Percentiles rank a stretch among this genome's conserved stretches.
Evolutionary conservation across 2,113 vertebrate genomes (phyloP).

Genomic region (Periophthalmodon schlosseri): DNA sequence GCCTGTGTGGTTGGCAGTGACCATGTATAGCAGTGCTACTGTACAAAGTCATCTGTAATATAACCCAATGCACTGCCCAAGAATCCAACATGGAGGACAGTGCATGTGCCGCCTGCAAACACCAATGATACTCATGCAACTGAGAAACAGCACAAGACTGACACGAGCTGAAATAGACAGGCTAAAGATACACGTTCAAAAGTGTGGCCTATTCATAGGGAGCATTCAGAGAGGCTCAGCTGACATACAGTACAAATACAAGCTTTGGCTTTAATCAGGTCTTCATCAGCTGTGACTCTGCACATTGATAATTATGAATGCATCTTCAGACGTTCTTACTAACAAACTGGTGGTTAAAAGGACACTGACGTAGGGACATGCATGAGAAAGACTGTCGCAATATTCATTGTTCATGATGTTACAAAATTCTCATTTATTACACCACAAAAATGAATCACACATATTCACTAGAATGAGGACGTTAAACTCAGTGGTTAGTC

Average conservation of each 20-base stretch:
- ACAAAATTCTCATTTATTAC: background rate
- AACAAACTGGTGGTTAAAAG: background rate
- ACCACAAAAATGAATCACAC: background rate
- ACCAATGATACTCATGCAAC: background rate
- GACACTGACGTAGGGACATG: no score
- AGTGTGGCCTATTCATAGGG: conserved; percentile 60
- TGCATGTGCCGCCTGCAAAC: conserved; percentile 16
- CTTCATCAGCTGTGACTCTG: background rate
- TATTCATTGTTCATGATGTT: background rate
- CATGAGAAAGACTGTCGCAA: background rate
- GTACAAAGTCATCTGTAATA: conserved; percentile 56
- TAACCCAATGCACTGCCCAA: conserved; percentile 19
- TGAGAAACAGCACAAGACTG: conserved; percentile 26
- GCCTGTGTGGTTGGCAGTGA: conserved; percentile 28
- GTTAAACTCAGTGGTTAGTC: no score
- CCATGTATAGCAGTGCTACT: conserved; percentile 46
- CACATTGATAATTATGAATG: no score
- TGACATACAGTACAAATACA: conserved; percentile 41
- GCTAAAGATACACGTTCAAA: conserved; percentile 66
- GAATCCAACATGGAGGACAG: conserved; percentile 4
- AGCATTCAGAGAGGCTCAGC: conserved; percentile 17
- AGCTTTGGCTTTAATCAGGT: background rate
- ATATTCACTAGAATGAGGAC: no score
- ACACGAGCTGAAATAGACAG: conserved; percentile 9
- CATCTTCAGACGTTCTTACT: no score